Evolutionary conservation across 1,140 invertebrate genomes (phyloP), one percentile per base, ranked within the genome.

Genomic region (Adoxophyes honmai): DNA sequence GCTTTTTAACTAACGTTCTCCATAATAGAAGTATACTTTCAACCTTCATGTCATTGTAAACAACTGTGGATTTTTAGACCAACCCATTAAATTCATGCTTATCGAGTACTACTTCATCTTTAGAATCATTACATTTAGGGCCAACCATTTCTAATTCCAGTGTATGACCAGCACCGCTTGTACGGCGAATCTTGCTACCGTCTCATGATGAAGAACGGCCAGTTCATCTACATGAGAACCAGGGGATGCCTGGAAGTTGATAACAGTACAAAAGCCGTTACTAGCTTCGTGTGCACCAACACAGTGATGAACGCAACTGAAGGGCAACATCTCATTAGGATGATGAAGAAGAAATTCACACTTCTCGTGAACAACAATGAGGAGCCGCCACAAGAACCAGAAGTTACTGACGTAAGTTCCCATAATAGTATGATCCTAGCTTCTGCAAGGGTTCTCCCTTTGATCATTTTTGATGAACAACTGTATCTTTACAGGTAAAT

Each of bases 211-310:
- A 94, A 94, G 72, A 96, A 93, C 52, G 94, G 95, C 0, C 86
- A 93, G 61, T 95, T 94, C 69, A 95, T 97, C 52, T 96, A 96
- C 73, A 88, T 97, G 67, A 91, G 92, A 55, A 96, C 95, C 1
- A 91, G 93, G 36, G 96, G 96, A 2, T 94, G 91, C 60, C 85
- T 97, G 2, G 95, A 97, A 66, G 92, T 94, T 14, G 93, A 96
- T 61, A 89, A 91, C 63, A 90, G 90, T 15, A 92, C 93, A 0
- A 92, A 94, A 55, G 91, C 91, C 37, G 93, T 96, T 0, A 93
- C 93, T 58, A 95, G 94, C 11, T 96, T 97, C 70, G 91, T 97
- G 8, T 97, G 96, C 73, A 92, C 96, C 51, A 97, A 97, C 75
- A 95, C 94, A 0, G 88, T 96, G n/a, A 90, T 96, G 0, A 88